Conservation (phyloP, 2,797 vertebrate species). For the Erpetoichthys calabaricus region DNA sequence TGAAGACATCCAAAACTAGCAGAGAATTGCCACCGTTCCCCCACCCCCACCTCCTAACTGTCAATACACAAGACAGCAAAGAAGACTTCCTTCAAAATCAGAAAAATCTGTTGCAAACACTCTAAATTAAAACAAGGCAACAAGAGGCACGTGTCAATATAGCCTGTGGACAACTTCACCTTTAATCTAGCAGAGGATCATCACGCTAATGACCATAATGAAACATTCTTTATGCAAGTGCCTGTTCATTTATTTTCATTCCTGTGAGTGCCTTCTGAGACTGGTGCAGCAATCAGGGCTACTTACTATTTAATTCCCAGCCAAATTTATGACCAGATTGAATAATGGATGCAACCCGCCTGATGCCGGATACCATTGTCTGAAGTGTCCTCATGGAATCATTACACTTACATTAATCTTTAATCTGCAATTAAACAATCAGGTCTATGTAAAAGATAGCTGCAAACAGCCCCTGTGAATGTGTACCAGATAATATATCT, state of each 20-base stretch:
- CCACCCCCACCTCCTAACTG: too few species aligned
- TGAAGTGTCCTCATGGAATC: constrained; percentile 57
- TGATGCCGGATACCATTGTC: constrained; percentile 50
- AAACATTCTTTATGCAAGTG: constrained; percentile 74
- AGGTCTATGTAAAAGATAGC: constrained; percentile 57
- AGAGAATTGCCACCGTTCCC: too few species aligned
- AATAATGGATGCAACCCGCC: constrained; percentile 66
- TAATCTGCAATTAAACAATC: constrained; percentile 78
- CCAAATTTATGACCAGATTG: constrained; percentile 72
- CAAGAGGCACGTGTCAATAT: constrained; percentile 33
- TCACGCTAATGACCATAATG: constrained; percentile 77
- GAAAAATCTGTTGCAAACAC: too few species aligned
- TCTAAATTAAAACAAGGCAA: not conserved
- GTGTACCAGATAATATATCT: constrained; percentile 43
- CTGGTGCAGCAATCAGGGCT: constrained; percentile 63
- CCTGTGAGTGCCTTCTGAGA: constrained; percentile 63
- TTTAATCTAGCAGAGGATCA: constrained; percentile 44
- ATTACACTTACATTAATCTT: constrained; percentile 67
- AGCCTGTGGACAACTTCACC: constrained; percentile 50
- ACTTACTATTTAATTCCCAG: constrained; percentile 73
- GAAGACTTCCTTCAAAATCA: too few species aligned
- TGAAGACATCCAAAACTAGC: too few species aligned
- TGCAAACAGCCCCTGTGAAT: constrained; percentile 48
- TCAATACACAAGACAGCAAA: too few species aligned
- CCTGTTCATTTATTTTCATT: constrained; percentile 84